A percentile compares a stretch with the other conserved stretches of the same genome.
These are phyloP conservation scores for Halcyon badia DNA, from an alignment of 2,797 vertebrate species.

Conservation along the genomic window DNA sequence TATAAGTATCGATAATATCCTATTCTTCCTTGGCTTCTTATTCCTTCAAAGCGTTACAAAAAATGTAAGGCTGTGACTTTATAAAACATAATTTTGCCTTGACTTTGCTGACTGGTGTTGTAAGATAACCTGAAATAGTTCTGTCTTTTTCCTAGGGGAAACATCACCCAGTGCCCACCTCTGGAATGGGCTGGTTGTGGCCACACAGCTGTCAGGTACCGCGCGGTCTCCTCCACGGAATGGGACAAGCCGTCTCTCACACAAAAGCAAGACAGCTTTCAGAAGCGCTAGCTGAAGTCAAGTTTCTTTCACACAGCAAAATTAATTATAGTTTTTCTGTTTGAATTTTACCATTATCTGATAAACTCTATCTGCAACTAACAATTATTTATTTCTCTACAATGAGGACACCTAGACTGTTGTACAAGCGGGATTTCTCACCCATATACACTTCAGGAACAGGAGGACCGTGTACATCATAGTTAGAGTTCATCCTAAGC, in stretches of 20 bases:
- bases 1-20: not conserved
- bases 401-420: not conserved
- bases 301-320: not conserved
- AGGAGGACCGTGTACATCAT: not conserved
- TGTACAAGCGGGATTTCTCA: constrained; percentile 20
- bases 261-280: not conserved
- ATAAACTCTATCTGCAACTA: constrained; percentile 28
- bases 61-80: constrained; percentile 51
- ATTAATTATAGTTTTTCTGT: not conserved
- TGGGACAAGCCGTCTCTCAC: not conserved
- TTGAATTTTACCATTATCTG: not conserved
- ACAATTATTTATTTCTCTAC: not conserved
- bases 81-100: constrained; percentile 19
- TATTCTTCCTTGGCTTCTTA: constrained; percentile 54
- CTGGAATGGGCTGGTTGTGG: fast-evolving
- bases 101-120: constrained; percentile 3
- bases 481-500: constrained; percentile 20
- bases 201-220: not conserved
- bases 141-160: not conserved
- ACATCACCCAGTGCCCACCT: not conserved
- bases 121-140: constrained; percentile 22
- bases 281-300: not conserved
- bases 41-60: constrained; percentile 64
- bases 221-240: fast-evolving
- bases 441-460: not conserved